These are phyloP conservation scores for Pyrgus malvae DNA, from an alignment of 2,888 invertebrate genomes.

Conservation along the genomic window DNA sequence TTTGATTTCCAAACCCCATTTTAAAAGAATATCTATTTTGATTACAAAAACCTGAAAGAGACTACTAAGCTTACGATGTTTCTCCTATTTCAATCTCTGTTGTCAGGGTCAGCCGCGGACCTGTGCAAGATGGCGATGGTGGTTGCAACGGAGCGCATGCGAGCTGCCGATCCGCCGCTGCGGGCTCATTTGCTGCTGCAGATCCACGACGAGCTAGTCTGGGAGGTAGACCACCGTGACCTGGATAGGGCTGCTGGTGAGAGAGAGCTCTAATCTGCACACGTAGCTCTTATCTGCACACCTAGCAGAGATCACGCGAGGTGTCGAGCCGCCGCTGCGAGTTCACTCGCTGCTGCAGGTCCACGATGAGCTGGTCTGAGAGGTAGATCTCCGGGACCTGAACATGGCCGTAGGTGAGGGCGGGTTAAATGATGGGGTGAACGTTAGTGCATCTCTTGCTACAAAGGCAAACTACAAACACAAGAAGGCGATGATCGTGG, in stretches of 20 bases:
- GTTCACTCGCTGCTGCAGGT: constrained; percentile 66
- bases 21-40: no score
- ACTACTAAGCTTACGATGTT: no score
- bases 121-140: constrained; percentile 76
- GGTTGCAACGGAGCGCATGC: constrained; percentile 40
- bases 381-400: constrained; percentile 49
- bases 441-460: no score
- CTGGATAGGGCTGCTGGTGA: constrained; percentile 50
- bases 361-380: constrained; percentile 80
- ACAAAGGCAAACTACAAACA: no score
- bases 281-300: background rate
- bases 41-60: no score
- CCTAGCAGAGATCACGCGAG: constrained; percentile 38
- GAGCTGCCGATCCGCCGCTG: constrained; percentile 29
- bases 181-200: constrained; percentile 61
- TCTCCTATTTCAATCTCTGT: no score
- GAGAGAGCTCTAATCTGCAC: background rate
- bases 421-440: background rate
- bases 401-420: constrained; percentile 49
- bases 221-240: constrained; percentile 57
- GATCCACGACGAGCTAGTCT: constrained; percentile 78
- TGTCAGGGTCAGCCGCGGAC: constrained; percentile 73
- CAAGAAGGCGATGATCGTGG: no score
- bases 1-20: no score
- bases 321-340: constrained; percentile 24